phyloP scores from a whole-genome alignment of 2,888 invertebrate genomes.

The Drosophila testacea region DNA sequence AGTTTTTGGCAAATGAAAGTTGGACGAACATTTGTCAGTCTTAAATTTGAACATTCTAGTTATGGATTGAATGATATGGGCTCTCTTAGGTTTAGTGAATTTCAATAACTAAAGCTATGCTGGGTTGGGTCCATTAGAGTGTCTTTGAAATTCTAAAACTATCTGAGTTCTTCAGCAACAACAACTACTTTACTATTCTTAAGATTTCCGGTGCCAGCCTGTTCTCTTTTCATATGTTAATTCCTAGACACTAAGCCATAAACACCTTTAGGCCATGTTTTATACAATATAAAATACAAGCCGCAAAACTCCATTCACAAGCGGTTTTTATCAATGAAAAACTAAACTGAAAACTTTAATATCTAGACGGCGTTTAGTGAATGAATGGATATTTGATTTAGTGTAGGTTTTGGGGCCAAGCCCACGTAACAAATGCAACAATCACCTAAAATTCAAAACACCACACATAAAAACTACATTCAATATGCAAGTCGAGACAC shows the following conservation, averaged over 20 bases:
- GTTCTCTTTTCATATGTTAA: conserved; percentile 48
- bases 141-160: neutral
- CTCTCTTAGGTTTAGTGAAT: neutral
- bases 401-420: conserved; percentile 55
- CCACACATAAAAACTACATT: conserved; percentile 11
- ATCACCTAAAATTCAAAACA: conserved; percentile 17
- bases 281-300: conserved; percentile 24
- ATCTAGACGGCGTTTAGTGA: conserved; percentile 34
- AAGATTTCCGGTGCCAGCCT: neutral
- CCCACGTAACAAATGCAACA: conserved; percentile 36
- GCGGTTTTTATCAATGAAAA: conserved; percentile 56
- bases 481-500: conserved; percentile 19
- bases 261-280: conserved; percentile 55
- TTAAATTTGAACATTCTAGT: neutral
- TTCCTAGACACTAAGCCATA: conserved; percentile 30
- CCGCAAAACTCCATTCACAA: conserved; percentile 54
- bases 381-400: conserved; percentile 58
- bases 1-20: conserved; percentile 29
- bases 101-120: conserved; percentile 7
- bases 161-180: neutral
- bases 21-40: neutral
- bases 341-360: conserved; percentile 13
- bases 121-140: neutral
- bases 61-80: neutral
- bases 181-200: conserved; percentile 22